Evolutionary conservation across 2,113 vertebrate species (phyloP).

Genomic region (Bolborhynchus lineola): DNA sequence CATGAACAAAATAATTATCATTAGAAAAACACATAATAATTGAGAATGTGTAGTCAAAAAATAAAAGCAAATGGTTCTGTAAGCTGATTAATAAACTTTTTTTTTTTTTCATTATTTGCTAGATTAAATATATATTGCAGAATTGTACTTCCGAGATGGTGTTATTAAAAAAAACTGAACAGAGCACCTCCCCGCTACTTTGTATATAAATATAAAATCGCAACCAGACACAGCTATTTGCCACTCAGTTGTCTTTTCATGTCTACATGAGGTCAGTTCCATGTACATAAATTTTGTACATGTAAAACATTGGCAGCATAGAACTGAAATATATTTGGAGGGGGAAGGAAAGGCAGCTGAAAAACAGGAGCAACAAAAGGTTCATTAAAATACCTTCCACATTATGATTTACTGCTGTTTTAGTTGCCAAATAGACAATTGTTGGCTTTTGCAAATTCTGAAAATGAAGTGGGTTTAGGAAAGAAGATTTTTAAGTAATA

Average conservation of each 20-base stretch:
- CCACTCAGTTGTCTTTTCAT: neutral
- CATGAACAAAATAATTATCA: neutral
- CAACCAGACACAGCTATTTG: neutral
- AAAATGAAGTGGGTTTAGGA: neutral
- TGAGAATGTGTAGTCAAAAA: neutral
- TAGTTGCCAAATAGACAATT: neutral
- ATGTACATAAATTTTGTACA: neutral
- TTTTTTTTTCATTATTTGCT: neutral
- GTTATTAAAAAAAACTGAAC: neutral
- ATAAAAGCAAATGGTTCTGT: neutral
- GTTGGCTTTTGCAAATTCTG: neutral
- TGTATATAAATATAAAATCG: neutral
- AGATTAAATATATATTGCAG: neutral
- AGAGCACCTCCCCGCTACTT: neutral
- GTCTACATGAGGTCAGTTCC: neutral
- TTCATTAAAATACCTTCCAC: neutral
- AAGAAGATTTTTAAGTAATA: neutral
- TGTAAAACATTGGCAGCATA: neutral
- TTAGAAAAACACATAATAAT: neutral
- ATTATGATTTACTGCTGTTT: neutral
- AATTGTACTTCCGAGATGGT: neutral
- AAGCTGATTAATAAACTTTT: neutral
- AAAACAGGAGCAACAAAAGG: neutral
- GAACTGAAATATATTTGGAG: neutral
- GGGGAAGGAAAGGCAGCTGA: neutral